Percentiles rank a stretch among this genome's conserved stretches.
These are phyloP conservation scores for Amyelois transitella DNA, from an alignment of 1,140 invertebrate species.

Conservation along the genomic window DNA sequence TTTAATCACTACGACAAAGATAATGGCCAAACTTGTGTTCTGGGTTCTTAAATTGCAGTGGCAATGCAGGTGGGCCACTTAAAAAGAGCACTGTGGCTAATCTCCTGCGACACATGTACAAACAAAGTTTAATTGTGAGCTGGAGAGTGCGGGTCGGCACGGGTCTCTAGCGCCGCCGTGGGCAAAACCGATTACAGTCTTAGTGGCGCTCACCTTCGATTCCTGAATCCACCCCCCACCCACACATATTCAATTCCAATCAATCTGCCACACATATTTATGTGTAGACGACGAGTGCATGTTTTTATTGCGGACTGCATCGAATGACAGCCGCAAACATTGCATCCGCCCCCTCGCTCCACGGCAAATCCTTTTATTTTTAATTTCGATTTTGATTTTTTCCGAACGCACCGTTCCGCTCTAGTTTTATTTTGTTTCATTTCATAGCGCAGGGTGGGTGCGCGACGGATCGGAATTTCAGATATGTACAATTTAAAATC, in stretches of 20 bases:
- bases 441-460: conserved; percentile 72
- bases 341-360: conserved; percentile 57
- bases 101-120: conserved; percentile 72
- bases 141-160: conserved; percentile 28
- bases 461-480: conserved; percentile 73
- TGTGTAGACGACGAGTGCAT: conserved; percentile 59
- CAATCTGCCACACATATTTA: conserved; percentile 69
- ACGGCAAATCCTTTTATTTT: conserved; percentile 68
- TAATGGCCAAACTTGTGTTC: conserved; percentile 51
- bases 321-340: conserved; percentile 72
- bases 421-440: conserved; percentile 74
- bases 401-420: conserved; percentile 60
- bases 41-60: conserved; percentile 64
- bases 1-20: conserved; percentile 6
- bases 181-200: conserved; percentile 73
- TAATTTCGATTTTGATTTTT: conserved; percentile 74
- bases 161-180: conserved; percentile 35
- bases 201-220: conserved; percentile 69
- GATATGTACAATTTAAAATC: conserved; percentile 75
- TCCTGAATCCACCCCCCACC: conserved; percentile 41
- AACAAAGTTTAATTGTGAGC: conserved; percentile 74
- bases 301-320: conserved; percentile 71
- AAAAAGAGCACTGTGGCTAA: conserved; percentile 71
- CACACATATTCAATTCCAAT: conserved; percentile 71
- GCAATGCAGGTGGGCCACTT: conserved; percentile 58